These are phyloP conservation scores for Zaprionus gabonicus DNA, from an alignment of 1,140 invertebrate species.

Conservation along the genomic window DNA sequence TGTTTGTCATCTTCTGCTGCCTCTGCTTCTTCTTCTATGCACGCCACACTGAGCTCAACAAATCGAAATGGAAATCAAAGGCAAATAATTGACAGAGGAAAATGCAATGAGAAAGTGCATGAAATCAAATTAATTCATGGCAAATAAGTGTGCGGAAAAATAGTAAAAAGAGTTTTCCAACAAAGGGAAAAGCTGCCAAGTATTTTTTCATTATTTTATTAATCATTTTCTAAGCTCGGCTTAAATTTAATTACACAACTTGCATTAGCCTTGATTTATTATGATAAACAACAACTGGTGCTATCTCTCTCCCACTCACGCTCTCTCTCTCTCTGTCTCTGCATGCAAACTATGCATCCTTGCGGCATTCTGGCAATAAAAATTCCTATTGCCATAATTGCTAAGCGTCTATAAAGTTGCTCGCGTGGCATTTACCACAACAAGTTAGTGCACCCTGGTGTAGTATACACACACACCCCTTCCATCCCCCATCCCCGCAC, in stretches of 20 bases:
- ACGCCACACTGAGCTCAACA: not conserved
- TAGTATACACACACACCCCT: not conserved
- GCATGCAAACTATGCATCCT: conserved; percentile 12
- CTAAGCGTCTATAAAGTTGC: conserved; percentile 74
- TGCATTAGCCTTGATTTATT: conserved; percentile 7
- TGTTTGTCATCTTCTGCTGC: conserved; percentile 28
- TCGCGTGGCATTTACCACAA: conserved; percentile 56
- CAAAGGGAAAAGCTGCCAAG: not conserved
- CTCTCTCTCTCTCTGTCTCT: not conserved
- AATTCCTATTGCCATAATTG: conserved; percentile 72
- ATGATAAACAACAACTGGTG: not conserved
- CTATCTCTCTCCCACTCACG: not conserved
- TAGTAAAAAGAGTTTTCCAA: not conserved
- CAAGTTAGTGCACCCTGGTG: conserved; percentile 54
- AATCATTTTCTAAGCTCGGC: not conserved
- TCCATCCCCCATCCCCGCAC: not conserved
- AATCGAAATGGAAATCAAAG: conserved; percentile 31
- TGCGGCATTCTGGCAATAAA: conserved; percentile 50
- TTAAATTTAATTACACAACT: conserved; percentile 2
- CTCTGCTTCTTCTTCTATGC: conserved; percentile 45
- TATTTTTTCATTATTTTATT: not conserved
- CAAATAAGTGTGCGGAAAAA: not conserved
- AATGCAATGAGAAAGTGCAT: not conserved
- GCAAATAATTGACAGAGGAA: conserved; percentile 63
- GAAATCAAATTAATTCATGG: conserved; percentile 23